A percentile compares a stretch with the other conserved stretches of the same genome.
These are phyloP conservation scores for Lepilemur septentrionalis DNA, from an alignment of 2,797 vertebrate species.

Conservation along the genomic window DNA sequence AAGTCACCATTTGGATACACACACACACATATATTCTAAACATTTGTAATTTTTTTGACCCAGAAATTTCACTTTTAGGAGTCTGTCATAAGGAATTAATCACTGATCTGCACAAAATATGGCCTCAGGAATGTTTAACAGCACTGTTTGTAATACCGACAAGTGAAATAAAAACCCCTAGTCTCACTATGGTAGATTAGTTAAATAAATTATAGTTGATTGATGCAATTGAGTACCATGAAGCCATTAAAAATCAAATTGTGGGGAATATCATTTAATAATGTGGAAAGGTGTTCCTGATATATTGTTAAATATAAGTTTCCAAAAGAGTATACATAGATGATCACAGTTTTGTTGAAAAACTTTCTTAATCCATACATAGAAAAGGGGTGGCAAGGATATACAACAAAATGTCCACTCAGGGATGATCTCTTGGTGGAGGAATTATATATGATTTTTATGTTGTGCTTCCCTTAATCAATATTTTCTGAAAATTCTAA, in stretches of 20 bases:
- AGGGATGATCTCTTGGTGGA: not conserved
- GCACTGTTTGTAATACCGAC: not conserved
- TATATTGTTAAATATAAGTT: not conserved
- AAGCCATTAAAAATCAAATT: constrained; percentile 30
- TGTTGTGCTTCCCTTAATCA: not conserved
- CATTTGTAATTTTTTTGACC: not conserved
- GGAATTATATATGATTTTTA: constrained; percentile 26
- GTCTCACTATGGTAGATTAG: not conserved
- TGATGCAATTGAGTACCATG: not conserved
- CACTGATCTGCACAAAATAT: not conserved
- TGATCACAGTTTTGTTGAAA: not conserved
- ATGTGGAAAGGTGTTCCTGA: not conserved
- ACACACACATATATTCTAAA: not conserved
- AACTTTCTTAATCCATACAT: not conserved
- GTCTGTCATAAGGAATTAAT: constrained; percentile 3
- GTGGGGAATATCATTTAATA: not conserved
- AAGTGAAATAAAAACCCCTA: not conserved
- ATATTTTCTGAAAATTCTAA: constrained; percentile 38
- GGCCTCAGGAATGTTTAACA: not conserved
- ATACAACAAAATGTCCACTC: not conserved
- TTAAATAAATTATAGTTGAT: constrained; percentile 29
- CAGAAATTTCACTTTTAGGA: not conserved
- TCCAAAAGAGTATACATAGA: not conserved
- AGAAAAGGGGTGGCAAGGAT: not conserved
- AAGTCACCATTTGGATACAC: not conserved